A percentile compares a stretch with the other conserved stretches of the same genome.
Conservation (phyloP, 2,113 vertebrate species). For the Poeciliopsis turrubarensis region DNA sequence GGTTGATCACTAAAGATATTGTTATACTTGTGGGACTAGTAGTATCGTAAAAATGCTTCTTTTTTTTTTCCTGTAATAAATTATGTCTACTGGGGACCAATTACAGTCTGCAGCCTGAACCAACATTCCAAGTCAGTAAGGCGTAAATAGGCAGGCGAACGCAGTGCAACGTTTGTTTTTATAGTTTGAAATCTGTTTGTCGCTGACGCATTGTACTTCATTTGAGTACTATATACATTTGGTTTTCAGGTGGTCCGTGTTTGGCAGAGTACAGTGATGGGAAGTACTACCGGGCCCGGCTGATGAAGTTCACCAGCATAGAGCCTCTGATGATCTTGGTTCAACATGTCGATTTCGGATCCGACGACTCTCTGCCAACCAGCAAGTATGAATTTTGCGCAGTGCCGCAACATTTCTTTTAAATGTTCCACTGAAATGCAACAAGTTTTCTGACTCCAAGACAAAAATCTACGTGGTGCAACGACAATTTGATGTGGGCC, state of each 20-base stretch:
- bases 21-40: too few species aligned
- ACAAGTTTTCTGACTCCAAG: background rate
- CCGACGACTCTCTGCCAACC: constrained; percentile 79
- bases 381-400: constrained; percentile 78
- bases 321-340: constrained; percentile 83
- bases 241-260: constrained; percentile 84
- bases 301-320: constrained; percentile 79
- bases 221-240: background rate
- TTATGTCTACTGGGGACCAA: too few species aligned
- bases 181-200: too few species aligned
- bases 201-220: background rate
- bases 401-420: background rate
- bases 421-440: background rate
- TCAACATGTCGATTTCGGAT: constrained; percentile 93
- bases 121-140: too few species aligned
- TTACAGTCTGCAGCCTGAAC: too few species aligned
- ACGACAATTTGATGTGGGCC: too few species aligned
- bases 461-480: too few species aligned
- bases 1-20: too few species aligned
- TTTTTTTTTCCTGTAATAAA: too few species aligned
- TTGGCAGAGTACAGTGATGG: constrained; percentile 90
- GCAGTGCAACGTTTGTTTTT: too few species aligned
- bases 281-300: constrained; percentile 86
- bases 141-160: too few species aligned
- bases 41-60: too few species aligned